These are phyloP conservation scores for Darevskia mixta DNA, from an alignment of 2,797 vertebrate genomes.

Conservation along the genomic window DNA sequence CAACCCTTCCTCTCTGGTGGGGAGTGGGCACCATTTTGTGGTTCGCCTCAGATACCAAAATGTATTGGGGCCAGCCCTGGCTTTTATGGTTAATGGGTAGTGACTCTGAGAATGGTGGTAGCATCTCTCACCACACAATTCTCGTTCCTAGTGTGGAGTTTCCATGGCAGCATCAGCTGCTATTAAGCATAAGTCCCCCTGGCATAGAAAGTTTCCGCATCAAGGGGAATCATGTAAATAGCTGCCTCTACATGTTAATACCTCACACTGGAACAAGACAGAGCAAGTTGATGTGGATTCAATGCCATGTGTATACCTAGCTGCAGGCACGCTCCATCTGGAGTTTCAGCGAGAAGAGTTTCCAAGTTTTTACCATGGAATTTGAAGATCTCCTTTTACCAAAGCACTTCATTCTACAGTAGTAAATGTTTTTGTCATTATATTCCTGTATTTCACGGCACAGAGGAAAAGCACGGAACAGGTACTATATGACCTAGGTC, in stretches of 20 bases:
- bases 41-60: too few relatives aligned
- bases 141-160: too few relatives aligned
- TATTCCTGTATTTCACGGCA: constrained; percentile 56
- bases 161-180: too few relatives aligned
- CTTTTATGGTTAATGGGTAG: too few relatives aligned
- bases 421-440: constrained; percentile 61
- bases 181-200: not conserved
- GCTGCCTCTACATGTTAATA: not conserved
- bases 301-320: not conserved
- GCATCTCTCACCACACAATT: too few relatives aligned
- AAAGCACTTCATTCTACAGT: constrained; percentile 38
- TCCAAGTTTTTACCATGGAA: constrained; percentile 30
- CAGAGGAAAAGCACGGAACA: constrained; percentile 45
- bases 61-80: too few relatives aligned
- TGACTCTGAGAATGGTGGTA: too few relatives aligned
- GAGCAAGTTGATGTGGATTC: not conserved
- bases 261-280: not conserved
- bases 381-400: not conserved
- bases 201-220: not conserved
- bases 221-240: not conserved
- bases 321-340: not conserved
- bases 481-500: constrained; percentile 50
- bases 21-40: too few relatives aligned
- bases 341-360: not conserved
- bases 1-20: too few relatives aligned